A percentile compares a stretch with the other conserved stretches of the same genome.
Evolutionary conservation across 2,797 vertebrate species (phyloP).

Genomic region (Xerus rutilus): DNA sequence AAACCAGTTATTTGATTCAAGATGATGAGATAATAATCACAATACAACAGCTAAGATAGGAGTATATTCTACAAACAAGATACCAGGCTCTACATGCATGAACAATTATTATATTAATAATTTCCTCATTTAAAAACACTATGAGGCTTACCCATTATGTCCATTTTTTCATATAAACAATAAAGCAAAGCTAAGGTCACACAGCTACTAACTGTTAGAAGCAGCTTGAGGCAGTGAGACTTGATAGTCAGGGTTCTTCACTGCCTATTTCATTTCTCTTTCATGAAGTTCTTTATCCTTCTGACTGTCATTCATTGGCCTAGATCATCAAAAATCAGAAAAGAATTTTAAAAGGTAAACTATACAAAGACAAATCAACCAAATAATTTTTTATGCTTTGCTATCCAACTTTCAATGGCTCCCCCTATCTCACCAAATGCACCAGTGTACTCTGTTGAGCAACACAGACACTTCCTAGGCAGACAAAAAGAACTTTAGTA

Average conservation of each 20-base stretch:
- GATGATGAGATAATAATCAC: slow-evolving; percentile 15
- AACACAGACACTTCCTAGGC: neutral
- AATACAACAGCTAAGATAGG: neutral
- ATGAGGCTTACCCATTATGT: neutral
- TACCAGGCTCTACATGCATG: neutral
- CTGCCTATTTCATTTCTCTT: neutral
- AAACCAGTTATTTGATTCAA: neutral
- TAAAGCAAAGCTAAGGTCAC: neutral
- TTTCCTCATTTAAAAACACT: neutral
- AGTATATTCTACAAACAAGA: neutral
- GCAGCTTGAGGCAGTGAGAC: neutral
- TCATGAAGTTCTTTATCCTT: neutral
- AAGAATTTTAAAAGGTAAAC: neutral
- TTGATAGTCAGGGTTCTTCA: neutral
- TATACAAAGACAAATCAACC: neutral
- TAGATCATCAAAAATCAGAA: neutral
- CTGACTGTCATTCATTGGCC: neutral
- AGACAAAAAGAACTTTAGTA: neutral
- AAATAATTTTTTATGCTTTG: neutral
- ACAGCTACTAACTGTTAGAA: neutral
- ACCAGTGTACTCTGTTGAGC: neutral
- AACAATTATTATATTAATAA: neutral
- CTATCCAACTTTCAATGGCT: neutral
- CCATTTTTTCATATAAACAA: neutral
- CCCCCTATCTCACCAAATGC: neutral